Evolutionary conservation across 2,797 vertebrate genomes (phyloP), one percentile per base, ranked within the genome.

Genomic region (Buceros bicornis): DNA sequence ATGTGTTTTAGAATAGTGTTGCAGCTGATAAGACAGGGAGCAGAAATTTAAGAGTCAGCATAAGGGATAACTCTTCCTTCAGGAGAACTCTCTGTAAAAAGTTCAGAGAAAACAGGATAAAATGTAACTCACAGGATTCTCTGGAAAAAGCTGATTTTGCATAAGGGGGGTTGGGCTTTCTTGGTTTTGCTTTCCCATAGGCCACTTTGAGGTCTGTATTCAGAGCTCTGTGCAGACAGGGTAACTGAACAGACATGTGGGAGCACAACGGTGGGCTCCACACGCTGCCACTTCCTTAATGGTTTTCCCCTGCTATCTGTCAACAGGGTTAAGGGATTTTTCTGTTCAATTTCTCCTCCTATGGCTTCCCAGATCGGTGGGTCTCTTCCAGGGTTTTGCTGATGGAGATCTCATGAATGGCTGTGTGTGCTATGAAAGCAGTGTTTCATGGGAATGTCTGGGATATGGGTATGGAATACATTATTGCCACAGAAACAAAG

Each of bases 191-290:
- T 82, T 89, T 57, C 31, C 33, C 9, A 8, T 20, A 28, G 56
- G 9, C 28, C 40, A 15, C 21, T 83, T 53, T 42, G 56, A 54
- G 53, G 43, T 20, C 21, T 67, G 43, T 28, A 6, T 71, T n/a
- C 62, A 51, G 35, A 64, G 40, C n/a, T 64, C 53, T 31, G 5
- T 60, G 58, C 26, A 67, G 50, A 25, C 26, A 37, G 72, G 20
- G 31, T 69, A 26, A 40, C 35, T 37, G 50, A 60, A 31, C 40
- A 65, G 57, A n/a, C 29, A 37, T 0, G 0, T 5, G 19, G 42
- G 54, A 57, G 24, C 11, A 56, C 18, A 9, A 8, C 1, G 1
- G 10, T 61, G 79, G 24, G 15, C 13, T 87, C 51, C 58, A 60
- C 18, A 22, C 10, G 16, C 13, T 61, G n/a, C n/a, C 2, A 1